phyloP scores from a whole-genome alignment of 2,888 invertebrate species.

The Clepsis dumicolana region DNA sequence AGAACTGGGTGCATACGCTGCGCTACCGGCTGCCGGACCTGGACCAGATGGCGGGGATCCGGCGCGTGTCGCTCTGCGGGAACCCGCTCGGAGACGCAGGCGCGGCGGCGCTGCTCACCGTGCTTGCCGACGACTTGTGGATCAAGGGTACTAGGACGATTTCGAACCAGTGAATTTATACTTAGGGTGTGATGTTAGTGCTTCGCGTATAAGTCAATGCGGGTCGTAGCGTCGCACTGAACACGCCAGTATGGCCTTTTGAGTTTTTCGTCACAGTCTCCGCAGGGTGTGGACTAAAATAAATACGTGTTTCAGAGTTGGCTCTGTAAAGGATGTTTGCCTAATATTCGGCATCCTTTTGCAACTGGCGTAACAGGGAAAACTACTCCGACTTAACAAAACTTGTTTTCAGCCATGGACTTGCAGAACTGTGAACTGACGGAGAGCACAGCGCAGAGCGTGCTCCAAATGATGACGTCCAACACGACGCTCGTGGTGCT shows the following conservation, averaged over 20 bases:
- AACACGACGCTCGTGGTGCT: constrained; percentile 89
- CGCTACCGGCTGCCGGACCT: constrained; percentile 91
- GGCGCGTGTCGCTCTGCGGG: constrained; percentile 89
- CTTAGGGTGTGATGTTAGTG: no score
- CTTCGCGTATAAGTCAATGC: no score
- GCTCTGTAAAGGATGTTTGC: no score
- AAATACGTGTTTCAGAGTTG: no score
- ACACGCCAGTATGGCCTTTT: no score
- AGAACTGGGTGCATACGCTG: constrained; percentile 93
- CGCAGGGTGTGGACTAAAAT: no score
- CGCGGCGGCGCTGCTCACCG: constrained; percentile 86
- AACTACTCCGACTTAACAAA: no score
- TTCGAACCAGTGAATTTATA: no score
- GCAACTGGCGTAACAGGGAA: no score
- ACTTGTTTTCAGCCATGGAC: constrained; percentile 85
- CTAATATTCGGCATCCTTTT: no score
- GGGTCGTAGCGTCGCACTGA: no score
- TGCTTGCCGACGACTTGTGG: constrained; percentile 92
- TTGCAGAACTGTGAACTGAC: constrained; percentile 91
- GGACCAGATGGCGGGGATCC: constrained; percentile 90
- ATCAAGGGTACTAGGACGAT: constrained; percentile 86
- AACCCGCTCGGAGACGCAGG: constrained; percentile 90
- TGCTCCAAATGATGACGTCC: constrained; percentile 87
- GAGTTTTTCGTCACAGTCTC: no score
- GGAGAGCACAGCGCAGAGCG: constrained; percentile 84